These are phyloP conservation scores for Nothoprocta pentlandii DNA, from an alignment of 2,113 vertebrate species.

Conservation along the genomic window DNA sequence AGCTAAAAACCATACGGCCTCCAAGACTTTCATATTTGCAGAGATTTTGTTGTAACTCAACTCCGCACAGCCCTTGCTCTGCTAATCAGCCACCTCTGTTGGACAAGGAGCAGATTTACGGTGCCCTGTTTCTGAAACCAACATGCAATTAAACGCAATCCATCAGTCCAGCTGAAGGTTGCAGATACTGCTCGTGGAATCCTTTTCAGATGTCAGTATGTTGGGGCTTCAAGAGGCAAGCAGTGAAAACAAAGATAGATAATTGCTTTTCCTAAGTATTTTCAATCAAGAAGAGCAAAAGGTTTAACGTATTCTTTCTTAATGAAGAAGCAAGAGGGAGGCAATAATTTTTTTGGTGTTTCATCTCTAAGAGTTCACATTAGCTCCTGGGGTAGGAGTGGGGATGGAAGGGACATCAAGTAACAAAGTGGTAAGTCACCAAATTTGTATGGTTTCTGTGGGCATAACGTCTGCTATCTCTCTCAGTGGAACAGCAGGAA, in stretches of 20 bases:
- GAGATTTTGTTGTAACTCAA: constrained; percentile 18
- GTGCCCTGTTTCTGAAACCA: constrained; percentile 16
- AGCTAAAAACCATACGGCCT: background rate
- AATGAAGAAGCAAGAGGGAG: background rate
- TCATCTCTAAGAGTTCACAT: background rate
- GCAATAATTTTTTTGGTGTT: background rate
- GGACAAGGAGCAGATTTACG: constrained; percentile 45
- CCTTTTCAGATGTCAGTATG: background rate
- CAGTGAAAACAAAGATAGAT: background rate
- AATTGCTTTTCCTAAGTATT: background rate
- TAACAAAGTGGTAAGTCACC: background rate
- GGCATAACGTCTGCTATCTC: background rate
- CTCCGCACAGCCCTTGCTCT: background rate
- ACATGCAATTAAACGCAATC: constrained; percentile 66
- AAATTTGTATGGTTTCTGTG: background rate
- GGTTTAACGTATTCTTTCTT: background rate
- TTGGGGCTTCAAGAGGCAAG: fast-evolving
- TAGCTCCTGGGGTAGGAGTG: background rate
- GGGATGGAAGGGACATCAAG: background rate
- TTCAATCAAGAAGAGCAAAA: background rate
- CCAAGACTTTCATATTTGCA: background rate
- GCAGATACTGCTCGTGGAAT: background rate
- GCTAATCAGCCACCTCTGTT: constrained; percentile 30
- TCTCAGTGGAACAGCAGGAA: background rate
- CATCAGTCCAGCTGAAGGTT: constrained; percentile 31